Evolutionary conservation across 1,140 invertebrate genomes (phyloP).

Genomic region (Drosophila pallidifrons): DNA sequence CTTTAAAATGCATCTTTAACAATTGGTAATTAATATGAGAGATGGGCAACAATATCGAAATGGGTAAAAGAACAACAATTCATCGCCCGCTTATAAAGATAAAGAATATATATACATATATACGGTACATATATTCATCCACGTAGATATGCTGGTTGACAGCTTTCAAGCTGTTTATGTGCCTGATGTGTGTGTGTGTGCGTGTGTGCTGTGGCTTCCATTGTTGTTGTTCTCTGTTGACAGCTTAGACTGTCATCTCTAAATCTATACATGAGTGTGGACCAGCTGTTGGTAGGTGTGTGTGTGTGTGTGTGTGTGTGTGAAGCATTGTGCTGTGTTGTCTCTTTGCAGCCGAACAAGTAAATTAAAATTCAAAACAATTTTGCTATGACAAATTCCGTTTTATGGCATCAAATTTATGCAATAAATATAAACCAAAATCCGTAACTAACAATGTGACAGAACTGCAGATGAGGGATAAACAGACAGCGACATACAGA

Average conservation of each 20-base stretch:
- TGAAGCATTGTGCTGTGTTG: constrained; percentile 14
- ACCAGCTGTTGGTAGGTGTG: not conserved
- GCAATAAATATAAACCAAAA: constrained; percentile 82
- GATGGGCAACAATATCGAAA: constrained; percentile 28
- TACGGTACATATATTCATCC: too few relatives aligned
- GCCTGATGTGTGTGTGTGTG: constrained; percentile 34
- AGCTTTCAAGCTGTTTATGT: constrained; percentile 41
- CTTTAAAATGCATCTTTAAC: not conserved
- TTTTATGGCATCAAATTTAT: constrained; percentile 81
- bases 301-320: constrained; percentile 6
- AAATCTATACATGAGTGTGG: not conserved
- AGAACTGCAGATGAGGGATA: constrained; percentile 39
- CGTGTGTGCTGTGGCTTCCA: constrained; percentile 34
- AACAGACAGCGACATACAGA: not conserved
- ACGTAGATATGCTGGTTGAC: constrained; percentile 36
- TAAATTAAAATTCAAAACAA: constrained; percentile 83
- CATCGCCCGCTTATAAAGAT: constrained; percentile 48
- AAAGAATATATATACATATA: constrained; percentile 12
- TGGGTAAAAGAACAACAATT: constrained; percentile 28
- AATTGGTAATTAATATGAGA: constrained; percentile 68
- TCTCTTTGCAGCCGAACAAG: constrained; percentile 51
- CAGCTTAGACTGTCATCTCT: constrained; percentile 37
- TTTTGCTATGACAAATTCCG: constrained; percentile 73
- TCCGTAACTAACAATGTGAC: constrained; percentile 76
- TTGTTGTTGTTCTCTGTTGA: constrained; percentile 36